phyloP scores from a whole-genome alignment of 2,113 vertebrate species.

The Neogale vison region DNA sequence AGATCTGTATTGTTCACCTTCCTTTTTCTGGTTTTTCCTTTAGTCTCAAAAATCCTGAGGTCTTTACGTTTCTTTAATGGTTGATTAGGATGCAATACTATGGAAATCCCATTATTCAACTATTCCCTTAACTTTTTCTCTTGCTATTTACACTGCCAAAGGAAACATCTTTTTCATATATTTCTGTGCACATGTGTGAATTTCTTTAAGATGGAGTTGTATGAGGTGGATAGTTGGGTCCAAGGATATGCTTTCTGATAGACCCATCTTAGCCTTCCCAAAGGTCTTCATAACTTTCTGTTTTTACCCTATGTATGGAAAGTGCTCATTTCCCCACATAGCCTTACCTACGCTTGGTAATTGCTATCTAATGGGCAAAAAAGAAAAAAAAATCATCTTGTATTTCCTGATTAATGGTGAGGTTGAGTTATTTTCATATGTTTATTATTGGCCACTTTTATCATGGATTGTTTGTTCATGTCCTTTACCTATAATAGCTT shows the following conservation, averaged over 20 bases:
- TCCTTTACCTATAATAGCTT: conserved; percentile 1
- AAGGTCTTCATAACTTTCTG: neutral
- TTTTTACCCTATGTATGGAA: conserved; percentile 39
- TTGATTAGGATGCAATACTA: conserved; percentile 9
- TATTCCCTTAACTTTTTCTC: neutral
- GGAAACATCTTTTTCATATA: conserved; percentile 1
- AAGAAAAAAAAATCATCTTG: conserved; percentile 4
- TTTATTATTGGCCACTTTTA: conserved; percentile 56
- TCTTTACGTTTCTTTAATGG: conserved; percentile 40
- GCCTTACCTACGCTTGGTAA: conserved; percentile 7
- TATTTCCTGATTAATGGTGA: conserved; percentile 26
- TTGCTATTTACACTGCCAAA: conserved; percentile 52
- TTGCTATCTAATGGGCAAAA: neutral
- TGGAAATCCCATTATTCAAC: conserved; percentile 15
- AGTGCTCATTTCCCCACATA: conserved; percentile 37
- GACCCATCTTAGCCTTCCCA: conserved; percentile 15
- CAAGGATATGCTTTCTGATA: neutral
- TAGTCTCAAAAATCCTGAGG: neutral
- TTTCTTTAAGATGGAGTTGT: conserved; percentile 6
- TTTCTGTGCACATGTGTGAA: conserved; percentile 23
- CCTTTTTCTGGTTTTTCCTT: neutral
- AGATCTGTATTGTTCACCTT: conserved; percentile 14
- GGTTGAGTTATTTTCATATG: conserved; percentile 10
- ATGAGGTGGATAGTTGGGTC: neutral
- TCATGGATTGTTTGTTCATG: conserved; percentile 1